These are phyloP conservation scores for Idaea straminata DNA, from an alignment of 2,888 invertebrate species.

Conservation along the genomic window DNA sequence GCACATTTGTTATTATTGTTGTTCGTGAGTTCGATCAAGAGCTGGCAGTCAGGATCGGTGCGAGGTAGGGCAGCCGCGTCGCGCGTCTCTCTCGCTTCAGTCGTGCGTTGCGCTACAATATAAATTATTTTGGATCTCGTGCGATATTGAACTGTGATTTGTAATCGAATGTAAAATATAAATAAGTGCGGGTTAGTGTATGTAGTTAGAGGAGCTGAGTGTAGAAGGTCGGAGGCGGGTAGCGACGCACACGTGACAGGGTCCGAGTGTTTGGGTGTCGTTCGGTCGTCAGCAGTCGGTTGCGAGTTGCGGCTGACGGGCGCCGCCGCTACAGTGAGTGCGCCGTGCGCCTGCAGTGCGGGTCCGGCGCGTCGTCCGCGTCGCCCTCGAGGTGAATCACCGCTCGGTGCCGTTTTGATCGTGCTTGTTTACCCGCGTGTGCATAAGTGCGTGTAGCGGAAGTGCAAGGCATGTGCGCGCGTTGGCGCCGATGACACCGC, in stretches of 20 bases:
- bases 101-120: constrained; percentile 36
- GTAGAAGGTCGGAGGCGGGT: constrained; percentile 40
- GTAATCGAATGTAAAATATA: constrained; percentile 50
- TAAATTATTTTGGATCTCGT: constrained; percentile 47
- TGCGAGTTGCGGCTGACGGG: constrained; percentile 64
- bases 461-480: constrained; percentile 76
- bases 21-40: constrained; percentile 83
- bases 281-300: constrained; percentile 67
- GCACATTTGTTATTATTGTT: constrained; percentile 87
- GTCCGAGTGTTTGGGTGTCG: constrained; percentile 72
- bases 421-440: constrained; percentile 77
- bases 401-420: constrained; percentile 67
- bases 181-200: constrained; percentile 61
- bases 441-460: constrained; percentile 75
- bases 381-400: constrained; percentile 72
- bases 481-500: constrained; percentile 74
- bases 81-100: constrained; percentile 60
- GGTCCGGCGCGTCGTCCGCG: constrained; percentile 50
- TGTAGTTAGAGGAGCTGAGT: constrained; percentile 42
- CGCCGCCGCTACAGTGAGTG: constrained; percentile 59
- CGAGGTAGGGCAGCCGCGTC: constrained; percentile 65
- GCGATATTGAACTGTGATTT: constrained; percentile 54
- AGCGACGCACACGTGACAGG: constrained; percentile 68
- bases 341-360: constrained; percentile 73
- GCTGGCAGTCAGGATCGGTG: constrained; percentile 55